Conservation (phyloP, 2,797 vertebrate species). For the Siniperca obscura region DNA sequence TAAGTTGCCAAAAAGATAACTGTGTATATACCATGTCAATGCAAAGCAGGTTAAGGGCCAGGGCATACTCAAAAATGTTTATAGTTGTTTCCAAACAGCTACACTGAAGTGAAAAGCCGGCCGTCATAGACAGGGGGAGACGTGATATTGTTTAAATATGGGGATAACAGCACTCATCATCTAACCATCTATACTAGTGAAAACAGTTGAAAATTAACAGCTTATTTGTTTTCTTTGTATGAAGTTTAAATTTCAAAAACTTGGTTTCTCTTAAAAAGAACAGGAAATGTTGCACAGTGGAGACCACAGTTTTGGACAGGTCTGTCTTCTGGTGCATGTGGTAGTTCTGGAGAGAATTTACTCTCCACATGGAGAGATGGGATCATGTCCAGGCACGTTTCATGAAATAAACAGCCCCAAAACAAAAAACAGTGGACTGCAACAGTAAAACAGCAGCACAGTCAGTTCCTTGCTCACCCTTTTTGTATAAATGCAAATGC, state of each 20-base stretch:
- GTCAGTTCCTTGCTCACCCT: background rate
- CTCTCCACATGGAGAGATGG: background rate
- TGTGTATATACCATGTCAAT: background rate
- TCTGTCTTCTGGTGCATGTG: constrained; percentile 22
- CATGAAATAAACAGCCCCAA: constrained; percentile 23
- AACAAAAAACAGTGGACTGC: constrained; percentile 7
- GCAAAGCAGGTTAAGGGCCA: no score
- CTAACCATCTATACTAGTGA: background rate
- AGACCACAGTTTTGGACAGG: background rate
- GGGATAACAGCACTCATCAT: background rate
- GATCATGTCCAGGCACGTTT: constrained; percentile 1
- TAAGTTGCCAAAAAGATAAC: background rate
- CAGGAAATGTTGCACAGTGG: background rate
- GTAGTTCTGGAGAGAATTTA: constrained; percentile 4
- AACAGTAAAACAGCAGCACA: constrained; percentile 2
- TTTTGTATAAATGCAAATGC: background rate
- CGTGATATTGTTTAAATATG: background rate
- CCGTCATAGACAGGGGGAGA: background rate
- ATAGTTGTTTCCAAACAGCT: no score
- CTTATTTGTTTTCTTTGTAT: background rate
- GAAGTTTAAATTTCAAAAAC: no score
- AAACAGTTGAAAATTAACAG: background rate
- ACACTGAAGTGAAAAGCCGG: no score
- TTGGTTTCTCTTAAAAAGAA: background rate
- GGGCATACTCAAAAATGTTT: no score